Percentiles rank a stretch among this genome's conserved stretches.
phyloP scores from a whole-genome alignment of 2,797 vertebrate genomes.

The Luscinia luscinia region DNA sequence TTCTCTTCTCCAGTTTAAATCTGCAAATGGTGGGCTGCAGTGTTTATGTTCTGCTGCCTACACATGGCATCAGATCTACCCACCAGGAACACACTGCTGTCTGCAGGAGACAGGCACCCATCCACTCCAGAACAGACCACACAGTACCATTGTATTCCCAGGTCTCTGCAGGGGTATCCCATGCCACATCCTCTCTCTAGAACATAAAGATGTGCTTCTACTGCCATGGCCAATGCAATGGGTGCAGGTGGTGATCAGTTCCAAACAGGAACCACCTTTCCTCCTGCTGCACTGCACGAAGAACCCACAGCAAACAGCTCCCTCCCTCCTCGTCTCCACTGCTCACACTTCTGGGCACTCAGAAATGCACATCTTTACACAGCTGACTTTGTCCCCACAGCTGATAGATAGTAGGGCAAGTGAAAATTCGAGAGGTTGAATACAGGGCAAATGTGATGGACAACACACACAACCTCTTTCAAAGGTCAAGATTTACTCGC shows the following conservation, averaged over 20 bases:
- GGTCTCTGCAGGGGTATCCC: background rate
- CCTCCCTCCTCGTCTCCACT: background rate
- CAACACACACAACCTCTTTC: background rate
- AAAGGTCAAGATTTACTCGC: background rate
- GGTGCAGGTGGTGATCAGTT: background rate
- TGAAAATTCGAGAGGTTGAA: background rate
- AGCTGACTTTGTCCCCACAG: background rate
- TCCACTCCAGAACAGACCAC: background rate
- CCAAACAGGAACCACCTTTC: background rate
- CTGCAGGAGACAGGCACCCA: background rate
- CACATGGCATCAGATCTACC: background rate
- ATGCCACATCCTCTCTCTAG: background rate
- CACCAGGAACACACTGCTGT: background rate
- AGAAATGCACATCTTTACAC: background rate
- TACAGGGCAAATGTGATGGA: background rate
- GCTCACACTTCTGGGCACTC: background rate
- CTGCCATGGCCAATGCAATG: background rate
- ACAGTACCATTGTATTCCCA: background rate
- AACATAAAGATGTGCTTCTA: background rate
- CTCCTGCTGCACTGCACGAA: background rate
- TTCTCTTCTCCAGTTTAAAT: background rate
- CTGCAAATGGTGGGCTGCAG: background rate
- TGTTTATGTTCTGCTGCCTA: constrained; percentile 39
- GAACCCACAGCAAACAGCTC: background rate
- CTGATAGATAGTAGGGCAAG: fast-evolving